phyloP scores from a whole-genome alignment of 2,113 vertebrate species.

The Trichomycterus rosablanca region DNA sequence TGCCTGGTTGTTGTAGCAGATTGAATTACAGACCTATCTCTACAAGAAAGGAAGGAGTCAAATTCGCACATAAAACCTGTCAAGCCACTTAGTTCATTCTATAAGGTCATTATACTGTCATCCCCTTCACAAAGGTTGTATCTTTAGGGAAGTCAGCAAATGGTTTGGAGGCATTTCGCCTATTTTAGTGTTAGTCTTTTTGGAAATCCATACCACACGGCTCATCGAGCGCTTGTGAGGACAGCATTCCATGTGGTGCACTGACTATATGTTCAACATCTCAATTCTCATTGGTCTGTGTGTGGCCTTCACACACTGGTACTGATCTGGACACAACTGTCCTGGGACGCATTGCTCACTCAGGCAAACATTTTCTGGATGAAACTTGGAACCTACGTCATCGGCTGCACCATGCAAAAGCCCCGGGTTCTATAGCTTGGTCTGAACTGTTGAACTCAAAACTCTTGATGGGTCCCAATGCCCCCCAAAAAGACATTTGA shows the following conservation, averaged over 20 bases:
- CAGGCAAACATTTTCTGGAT: conserved; percentile 56
- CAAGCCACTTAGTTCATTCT: conserved; percentile 30
- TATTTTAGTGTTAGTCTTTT: conserved; percentile 11
- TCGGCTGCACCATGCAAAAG: conserved; percentile 17
- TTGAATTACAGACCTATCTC: conserved; percentile 32
- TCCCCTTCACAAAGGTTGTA: conserved; percentile 15
- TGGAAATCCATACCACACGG: conserved; percentile 12
- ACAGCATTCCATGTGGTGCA: conserved; percentile 21
- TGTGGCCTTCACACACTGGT: conserved; percentile 61
- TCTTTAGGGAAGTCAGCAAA: conserved; percentile 10
- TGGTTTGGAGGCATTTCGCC: conserved; percentile 6
- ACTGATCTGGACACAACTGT: conserved; percentile 35
- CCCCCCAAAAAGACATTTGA: conserved; percentile 53
- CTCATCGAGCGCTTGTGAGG: conserved; percentile 14
- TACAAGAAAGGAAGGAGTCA: conserved; percentile 21
- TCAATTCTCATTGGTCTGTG: conserved; percentile 49
- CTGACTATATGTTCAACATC: conserved; percentile 22
- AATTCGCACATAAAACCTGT: conserved; percentile 42
- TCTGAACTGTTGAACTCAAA: conserved; percentile 71
- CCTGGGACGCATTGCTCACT: conserved; percentile 60
- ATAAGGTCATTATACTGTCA: conserved; percentile 32
- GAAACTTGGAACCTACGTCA: conserved; percentile 33
- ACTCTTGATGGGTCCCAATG: conserved; percentile 59
- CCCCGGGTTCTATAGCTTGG: conserved; percentile 40
- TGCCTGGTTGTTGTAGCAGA: conserved; percentile 9